Base-by-base conservation (phyloP, 1,140 invertebrate species). In the Lordiphosa stackelbergi region DNA sequence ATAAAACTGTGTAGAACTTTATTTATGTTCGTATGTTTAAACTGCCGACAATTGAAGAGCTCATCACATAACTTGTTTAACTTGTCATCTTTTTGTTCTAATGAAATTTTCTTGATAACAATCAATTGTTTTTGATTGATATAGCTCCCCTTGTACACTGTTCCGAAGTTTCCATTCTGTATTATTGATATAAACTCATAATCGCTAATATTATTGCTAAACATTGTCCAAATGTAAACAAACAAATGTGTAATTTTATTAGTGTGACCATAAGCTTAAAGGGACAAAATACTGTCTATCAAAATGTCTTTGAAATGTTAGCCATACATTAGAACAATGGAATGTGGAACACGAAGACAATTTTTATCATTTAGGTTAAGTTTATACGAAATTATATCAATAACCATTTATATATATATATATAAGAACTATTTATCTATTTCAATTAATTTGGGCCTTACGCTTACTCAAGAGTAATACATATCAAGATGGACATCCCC, bases 21-120 rank as follows among this genome's bases (percentile, higher is more conserved):
- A 28, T 96, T 88, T 48, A 96, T 91, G 87, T 96, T 94, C 22
- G 90, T 89, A 88, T 96, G 95, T 51, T 93, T 91, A n/a, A 96
- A 88, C 75, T 95, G 93, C 53, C 92, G 91, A 37, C 93, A 91
- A 8, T 92, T 91, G 46, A 92, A 86, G 36, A 95, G 92, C 87
- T 96, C 94, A 89, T 95, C 91, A 88, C 94, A 92, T 57, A 95
- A 90, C 55, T 92, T 89, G 78, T 90, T 90, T 13, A 91, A 88
- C 66, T 92, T 93, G 73, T 91, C 91, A 55, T 85, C 87, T 19
- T 90, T 90, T 73, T 91, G 91, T 66, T 95, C 94, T 73, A 95
- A 88, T 73, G 93, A 91, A 85, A 93, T 93, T 72, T 92, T 92
- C 85, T 95, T 94, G 11, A 95, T 88, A 19, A 93, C 92, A 43